Evolutionary conservation across 2,113 vertebrate species (phyloP).

Genomic region (Enhydra lutris): DNA sequence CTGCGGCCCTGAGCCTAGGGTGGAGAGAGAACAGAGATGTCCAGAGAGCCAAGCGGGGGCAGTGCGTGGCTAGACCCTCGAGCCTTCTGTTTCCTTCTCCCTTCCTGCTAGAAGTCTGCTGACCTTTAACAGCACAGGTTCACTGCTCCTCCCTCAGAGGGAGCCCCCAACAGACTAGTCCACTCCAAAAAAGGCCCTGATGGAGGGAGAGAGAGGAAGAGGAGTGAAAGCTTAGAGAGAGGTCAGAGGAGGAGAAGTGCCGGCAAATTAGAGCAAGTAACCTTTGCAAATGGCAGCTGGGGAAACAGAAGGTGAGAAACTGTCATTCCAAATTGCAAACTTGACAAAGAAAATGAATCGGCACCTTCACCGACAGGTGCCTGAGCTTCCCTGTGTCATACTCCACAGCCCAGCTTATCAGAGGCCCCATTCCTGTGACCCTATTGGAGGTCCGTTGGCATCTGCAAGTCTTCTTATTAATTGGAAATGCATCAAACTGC

Average conservation of each 20-base stretch:
- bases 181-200: not conserved
- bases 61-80: too few relatives aligned
- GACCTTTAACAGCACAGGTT: not conserved
- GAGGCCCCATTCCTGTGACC: conserved; percentile 38
- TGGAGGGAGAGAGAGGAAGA: not conserved
- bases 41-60: not conserved
- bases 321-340: conserved; percentile 49
- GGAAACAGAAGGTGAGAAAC: conserved; percentile 64
- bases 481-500: conserved; percentile 54
- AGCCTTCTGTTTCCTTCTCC: not conserved
- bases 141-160: not conserved
- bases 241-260: not conserved
- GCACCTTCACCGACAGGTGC: conserved; percentile 25
- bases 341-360: conserved; percentile 55
- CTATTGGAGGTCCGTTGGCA: conserved; percentile 43
- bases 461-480: conserved; percentile 53
- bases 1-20: not conserved
- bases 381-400: not conserved
- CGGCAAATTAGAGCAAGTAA: conserved; percentile 58
- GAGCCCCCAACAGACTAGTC: not conserved
- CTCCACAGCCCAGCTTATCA: conserved; percentile 34
- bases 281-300: conserved; percentile 70
- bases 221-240: conserved; percentile 19
- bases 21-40: not conserved
- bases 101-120: not conserved